Evolutionary conservation across 2,888 invertebrate species (phyloP), one percentile per base, ranked within the genome.

Genomic region (Leuctra nigra): DNA sequence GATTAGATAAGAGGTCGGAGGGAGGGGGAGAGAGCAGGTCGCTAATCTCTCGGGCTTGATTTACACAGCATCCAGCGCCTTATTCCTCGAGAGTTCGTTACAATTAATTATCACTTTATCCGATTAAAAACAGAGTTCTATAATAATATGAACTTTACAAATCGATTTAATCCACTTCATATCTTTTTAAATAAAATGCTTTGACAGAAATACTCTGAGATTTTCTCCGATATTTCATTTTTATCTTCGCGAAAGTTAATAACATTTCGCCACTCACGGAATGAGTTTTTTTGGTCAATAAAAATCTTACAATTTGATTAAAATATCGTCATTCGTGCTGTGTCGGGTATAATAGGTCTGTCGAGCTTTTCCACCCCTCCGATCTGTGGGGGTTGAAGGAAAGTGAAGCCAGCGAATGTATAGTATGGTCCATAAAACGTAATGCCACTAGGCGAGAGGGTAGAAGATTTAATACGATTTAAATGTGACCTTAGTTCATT

Each of bases 381-480:
- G 11, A 29, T 41, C n/a, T 4, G 35, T 20, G 33, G 20, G 29
- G 18, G 33, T 7, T 22, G 29, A 29, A 14, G 29, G 16, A 25
- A 35, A 11, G 35, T 14, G 50, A 7, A 9, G 35, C 16, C n/a
- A 24, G 25, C 16, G 33, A 9, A 16, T n/a, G 48, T 6, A 13
- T 24, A 11, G 50, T 35, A 50, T 50, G 50, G 20, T 13, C 50
- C 33, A 50, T 50, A 50, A 50, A 50, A 35, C 50, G 33, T 50
- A 29, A 50, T 33, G 50, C 50, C 33, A 33, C 18, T 16, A 18
- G 20, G 33, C 33, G 44, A 50, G 24, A 29, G 35, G 47, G 25
- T 16, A 47, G 16, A 25, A 47, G 50, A 50, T 50, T 50, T 50
- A 50, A 50, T 50, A 50, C 50, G 50, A 50, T 50, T 50, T 35